Base-by-base conservation (phyloP, 2,113 vertebrate species). In the Cricetomys ansorgei region DNA sequence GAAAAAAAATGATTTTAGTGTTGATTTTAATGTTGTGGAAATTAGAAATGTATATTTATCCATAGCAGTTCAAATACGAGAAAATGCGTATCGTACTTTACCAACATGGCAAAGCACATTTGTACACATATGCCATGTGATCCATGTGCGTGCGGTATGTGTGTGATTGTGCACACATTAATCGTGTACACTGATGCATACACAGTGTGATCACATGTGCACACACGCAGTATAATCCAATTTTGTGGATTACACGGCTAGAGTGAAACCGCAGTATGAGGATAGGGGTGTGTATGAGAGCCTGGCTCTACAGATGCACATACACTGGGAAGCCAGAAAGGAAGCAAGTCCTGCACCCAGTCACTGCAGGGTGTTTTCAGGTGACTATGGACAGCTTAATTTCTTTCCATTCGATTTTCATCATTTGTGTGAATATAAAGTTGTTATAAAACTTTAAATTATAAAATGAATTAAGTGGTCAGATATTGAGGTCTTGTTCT, bases 341-440 rank as follows among this genome's bases (percentile, higher is more conserved):
- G 13, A 37, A 53, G 16, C 0, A 0, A 0, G 0, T 2, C 50
- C 6, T 2, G 27, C 15, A 25, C n/a, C 45, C 7, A 21, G 15
- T 48, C 5, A 7, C 34, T 16, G 50, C 25, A 43, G 59, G 13
- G 0, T 19, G 29, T 19, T 4, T 53, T 16, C 21, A 29, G 19
- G 8, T 31, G 64, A 17, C 8, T 48, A 3, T 19, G 6, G 27
- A 9, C 13, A 65, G 73, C 25, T 25, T n/a, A 4, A 15, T 19
- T 25, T 45, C 25, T 48, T 86, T 69, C 45, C 19, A 64, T 27
- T 75, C 19, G 31, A 21, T 65, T 81, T 88, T 85, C 11, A 10
- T 76, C 40, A 76, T 87, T 89, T 48, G 83, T 69, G 25, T 40
- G 75, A 88, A 31, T 12, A 17, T 27, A 67, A n/a, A 34, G 73